Conservation (phyloP, 2,113 vertebrate genomes). For the Meriones unguiculatus region DNA sequence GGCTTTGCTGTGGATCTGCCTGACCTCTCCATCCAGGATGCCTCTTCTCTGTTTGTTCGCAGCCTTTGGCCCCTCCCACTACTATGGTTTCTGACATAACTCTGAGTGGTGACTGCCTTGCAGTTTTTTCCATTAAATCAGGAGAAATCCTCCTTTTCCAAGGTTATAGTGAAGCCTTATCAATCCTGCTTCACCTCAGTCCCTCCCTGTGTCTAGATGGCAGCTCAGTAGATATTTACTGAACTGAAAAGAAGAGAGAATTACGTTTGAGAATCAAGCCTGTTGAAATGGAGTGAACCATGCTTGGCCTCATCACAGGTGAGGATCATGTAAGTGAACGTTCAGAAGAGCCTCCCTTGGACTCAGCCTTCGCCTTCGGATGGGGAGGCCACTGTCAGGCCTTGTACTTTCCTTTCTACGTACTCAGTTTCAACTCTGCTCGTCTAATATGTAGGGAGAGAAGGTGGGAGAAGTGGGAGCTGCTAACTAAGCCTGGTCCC, state of each 20-base stretch:
- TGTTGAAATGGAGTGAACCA: background rate
- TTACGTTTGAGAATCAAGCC: background rate
- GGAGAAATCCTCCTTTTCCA: background rate
- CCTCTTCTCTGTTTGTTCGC: background rate
- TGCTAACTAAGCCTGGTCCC: background rate
- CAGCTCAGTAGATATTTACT: background rate
- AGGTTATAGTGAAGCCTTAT: background rate
- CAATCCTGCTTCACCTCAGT: background rate
- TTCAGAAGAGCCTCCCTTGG: background rate
- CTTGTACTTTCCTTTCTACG: background rate
- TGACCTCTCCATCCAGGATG: background rate
- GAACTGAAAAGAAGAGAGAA: background rate
- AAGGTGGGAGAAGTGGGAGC: background rate
- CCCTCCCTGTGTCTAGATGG: background rate
- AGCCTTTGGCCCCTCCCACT: background rate
- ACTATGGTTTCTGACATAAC: background rate
- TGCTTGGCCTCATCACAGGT: background rate
- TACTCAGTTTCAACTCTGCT: background rate
- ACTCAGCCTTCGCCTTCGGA: background rate
- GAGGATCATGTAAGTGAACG: background rate
- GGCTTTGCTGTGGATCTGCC: background rate
- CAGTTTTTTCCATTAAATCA: background rate
- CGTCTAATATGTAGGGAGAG: background rate
- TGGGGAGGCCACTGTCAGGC: background rate
- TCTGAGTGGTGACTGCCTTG: background rate